Base-by-base conservation (phyloP, 2,113 vertebrate genomes). In the Elephantulus edwardii region DNA sequence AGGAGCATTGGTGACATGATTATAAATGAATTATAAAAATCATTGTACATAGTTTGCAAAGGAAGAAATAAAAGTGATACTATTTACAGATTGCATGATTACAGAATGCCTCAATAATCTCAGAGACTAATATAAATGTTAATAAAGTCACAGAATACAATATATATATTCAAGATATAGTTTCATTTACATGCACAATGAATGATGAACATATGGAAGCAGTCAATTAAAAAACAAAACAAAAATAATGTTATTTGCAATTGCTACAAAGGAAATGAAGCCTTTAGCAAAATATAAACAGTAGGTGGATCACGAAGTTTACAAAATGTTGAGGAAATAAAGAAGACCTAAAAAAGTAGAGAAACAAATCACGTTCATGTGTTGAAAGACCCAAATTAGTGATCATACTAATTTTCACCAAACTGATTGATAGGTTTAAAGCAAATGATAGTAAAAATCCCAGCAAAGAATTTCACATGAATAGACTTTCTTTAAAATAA, bases 91-190 rank as follows among this genome's bases (percentile, higher is more conserved):
- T 89, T 54, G n/a, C 28, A 71, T 83, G 28, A 64, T 40, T 88
- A 3, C n/a, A n/a, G n/a, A 64, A 35, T 35, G 79, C 6, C 68
- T 6, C 80, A 48, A 82, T 92, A 82, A 64, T 46, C 4, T 3
- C 30, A 44, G 44, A 46, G 88, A 89, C 28, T 81, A 93, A 75
- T 44, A 70, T 77, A 38, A 22, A 78, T 0, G 82, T 70, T 26
- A 79, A 83, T 19, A 85, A 88, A 91, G 88, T 60, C 78, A 50
- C 33, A 90, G 56, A 17, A n/a, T 58, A 88, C 6, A 91, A 70
- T n/a, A 66, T 72, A n/a, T 33, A 50, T 78, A 89, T 6, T 76
- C 9, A 50, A 86, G 75, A 60, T 64, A 14, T 38, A 74, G 75
- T 2, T 88, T n/a, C 8, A 92, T 40, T 83, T 84, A 42, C 52